Evolutionary conservation across 2,888 invertebrate species (phyloP), one percentile per base, ranked within the genome.

Genomic region (Harpalus rubripes): DNA sequence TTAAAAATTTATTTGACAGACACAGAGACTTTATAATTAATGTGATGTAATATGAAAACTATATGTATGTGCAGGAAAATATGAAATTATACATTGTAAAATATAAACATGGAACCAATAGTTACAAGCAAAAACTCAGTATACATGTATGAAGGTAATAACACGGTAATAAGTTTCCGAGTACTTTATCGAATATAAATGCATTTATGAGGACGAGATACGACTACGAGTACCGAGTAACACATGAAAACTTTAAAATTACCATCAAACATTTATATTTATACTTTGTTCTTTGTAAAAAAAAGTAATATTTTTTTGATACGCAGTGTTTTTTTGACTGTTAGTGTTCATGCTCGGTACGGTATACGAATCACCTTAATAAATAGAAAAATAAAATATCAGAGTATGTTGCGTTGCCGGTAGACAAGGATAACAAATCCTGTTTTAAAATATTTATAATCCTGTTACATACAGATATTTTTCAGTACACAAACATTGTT

Each of bases 401-500:
- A 15, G 72, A 74, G 72, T 22, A 41, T 16, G 44, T 7, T 74
- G 72, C 22, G 22, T 1, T 22, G 6, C 32, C 10, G 44, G 72
- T 16, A 74, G 44, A 44, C 72, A 74, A 74, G 72, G 72, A 74
- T 18, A 74, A 16, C 44, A 44, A 15, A 74, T 74, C 52, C 72
- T 74, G 72, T 74, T 74, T 74, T 74, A 74, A 74, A 74, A 52
- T 74, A 74, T 74, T 52, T 74, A 74, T 74, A 74, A 44, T 74
- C 72, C 72, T 74, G 72, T 74, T 74, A 74, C 72, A 44, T 74
- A 52, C 72, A 74, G 72, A 74, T 74, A 74, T 74, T 74, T 74
- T 74, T 18, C 72, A 74, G 72, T 74, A 74, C n/a, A 74, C 72
- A 68, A 68, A 68, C 68, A 74, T 16, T 74, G 72, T 74, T 74